Evolutionary conservation across 2,888 invertebrate species (phyloP), one percentile per base, ranked within the genome.

Genomic region (Scrobipalpa costella): DNA sequence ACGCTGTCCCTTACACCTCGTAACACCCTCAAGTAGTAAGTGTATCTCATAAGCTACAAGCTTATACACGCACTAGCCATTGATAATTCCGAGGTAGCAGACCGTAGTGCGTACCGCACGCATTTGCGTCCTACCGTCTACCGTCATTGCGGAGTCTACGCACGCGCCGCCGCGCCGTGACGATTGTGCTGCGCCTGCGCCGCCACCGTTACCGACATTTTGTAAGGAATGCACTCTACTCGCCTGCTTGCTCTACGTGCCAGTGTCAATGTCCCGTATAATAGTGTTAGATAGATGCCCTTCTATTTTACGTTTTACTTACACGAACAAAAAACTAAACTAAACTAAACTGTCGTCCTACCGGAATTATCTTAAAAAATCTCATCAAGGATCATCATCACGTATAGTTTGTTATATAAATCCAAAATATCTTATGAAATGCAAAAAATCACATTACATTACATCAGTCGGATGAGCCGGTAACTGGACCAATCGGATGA

Each of bases 161-260:
- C 50, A 52, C 50, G 50, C 11, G 21, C 50, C 27, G 5, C 2
- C 5, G 13, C 27, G 5, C 2, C 5, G 13, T 44, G n/a, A 44
- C 44, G 21, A 21, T 11, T 21, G 13, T 13, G 13, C 21, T 19
- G 21, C 50, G 50, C 50, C 50, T 21, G 21, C 50, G 50, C 13
- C 27, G 50, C 21, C 50, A 52, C 50, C 50, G 50, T 52, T 52
- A 52, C 50, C 50, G 27, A 52, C 50, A 52, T 52, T 52, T 13
- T 52, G 50, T 52, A 52, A 52, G 50, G 50, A 52, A 52, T 52
- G 50, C 50, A 52, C 50, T 50, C 47, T 40, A 40, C 40, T 15
- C 49, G 9, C 13, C 21, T 21, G 21, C 50, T 11, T 11, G 50
- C 50, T 27, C 50, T 52, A 52, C 50, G 50, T 52, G 50, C 50